These are phyloP conservation scores for Gonioctena quinquepunctata DNA, from an alignment of 1,140 invertebrate species.

Conservation along the genomic window DNA sequence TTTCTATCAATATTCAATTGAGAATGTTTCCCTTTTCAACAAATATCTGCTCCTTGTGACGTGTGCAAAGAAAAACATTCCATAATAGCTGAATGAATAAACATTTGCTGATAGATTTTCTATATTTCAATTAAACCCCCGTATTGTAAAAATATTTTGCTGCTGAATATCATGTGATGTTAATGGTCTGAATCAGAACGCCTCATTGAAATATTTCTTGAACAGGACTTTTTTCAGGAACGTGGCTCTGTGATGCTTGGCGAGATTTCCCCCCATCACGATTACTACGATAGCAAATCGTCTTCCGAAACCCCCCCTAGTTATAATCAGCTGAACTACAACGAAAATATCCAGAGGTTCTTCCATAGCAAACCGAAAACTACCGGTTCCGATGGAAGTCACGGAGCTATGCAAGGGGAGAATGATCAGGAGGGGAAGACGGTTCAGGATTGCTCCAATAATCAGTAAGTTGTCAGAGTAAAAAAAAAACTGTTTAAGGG, in stretches of 20 bases:
- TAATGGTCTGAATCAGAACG: background rate
- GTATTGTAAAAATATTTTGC: too few relatives aligned
- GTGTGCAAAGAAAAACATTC: too few relatives aligned
- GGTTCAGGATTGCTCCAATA: slow-evolving; percentile 35
- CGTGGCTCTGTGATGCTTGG: slow-evolving; percentile 81
- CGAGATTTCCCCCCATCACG: slow-evolving; percentile 84
- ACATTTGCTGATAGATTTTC: too few relatives aligned
- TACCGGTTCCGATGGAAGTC: slow-evolving; percentile 58
- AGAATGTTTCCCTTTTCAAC: too few relatives aligned
- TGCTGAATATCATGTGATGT: background rate
- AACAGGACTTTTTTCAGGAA: slow-evolving; percentile 63
- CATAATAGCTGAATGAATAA: too few relatives aligned
- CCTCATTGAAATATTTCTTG: background rate
- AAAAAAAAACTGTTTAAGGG: too few relatives aligned
- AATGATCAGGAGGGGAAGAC: slow-evolving; percentile 47
- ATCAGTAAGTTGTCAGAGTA: slow-evolving; percentile 45
- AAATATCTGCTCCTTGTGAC: too few relatives aligned
- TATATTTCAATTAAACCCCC: too few relatives aligned
- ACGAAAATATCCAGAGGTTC: slow-evolving; percentile 83
- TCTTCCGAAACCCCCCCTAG: slow-evolving; percentile 81
- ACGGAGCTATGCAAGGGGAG: slow-evolving; percentile 43
- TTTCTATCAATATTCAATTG: too few relatives aligned
- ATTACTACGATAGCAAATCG: slow-evolving; percentile 78
- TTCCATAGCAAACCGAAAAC: slow-evolving; percentile 80
- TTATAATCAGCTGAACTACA: slow-evolving; percentile 86